Evolutionary conservation across 2,113 vertebrate species (phyloP), one percentile per base, ranked within the genome.

Genomic region (Candoia aspera): DNA sequence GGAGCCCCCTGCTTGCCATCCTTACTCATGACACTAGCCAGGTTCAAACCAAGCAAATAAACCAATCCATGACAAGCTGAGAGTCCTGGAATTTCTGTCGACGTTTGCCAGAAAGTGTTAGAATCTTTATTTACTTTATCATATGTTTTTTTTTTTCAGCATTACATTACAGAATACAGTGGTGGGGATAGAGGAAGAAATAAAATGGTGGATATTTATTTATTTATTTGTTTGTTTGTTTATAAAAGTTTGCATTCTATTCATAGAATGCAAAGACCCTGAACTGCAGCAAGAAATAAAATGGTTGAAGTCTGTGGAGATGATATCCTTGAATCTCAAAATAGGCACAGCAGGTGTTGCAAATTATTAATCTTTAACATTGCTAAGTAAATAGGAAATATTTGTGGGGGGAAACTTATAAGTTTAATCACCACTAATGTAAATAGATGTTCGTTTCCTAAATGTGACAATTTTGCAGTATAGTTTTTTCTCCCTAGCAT

Each of bases 331-430:
- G 86, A 95, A 90, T 73, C 87, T 29, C 8, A 90, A 92, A 92
- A 89, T 92, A 86, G 54, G 55, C 37, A 58, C 87, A 73, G 26
- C 60, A 86, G 91, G 49, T 73, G 88, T 84, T 86, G 49, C 17
- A 92, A 92, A 92, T 92, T 59, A 92, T 90, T 90, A 92, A 92
- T 86, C 55, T 59, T 19, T 73, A 86, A 79, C 33, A 17, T 58
- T 46, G 46, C 83, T 90, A 86, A 46, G 37, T 68, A 90, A 90
- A 68, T 54, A 33, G n/a, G 26, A 42, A 37, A 58, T 73, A 90
- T 92, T 23, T 68, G 19, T 59, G 62, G 37, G 68, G 90, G 17
- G 83, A 8, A 79, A 55, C 33, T 53, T 49, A 9, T 23, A 84
- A 24, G 26, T 64, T 85, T 92, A 84, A 89, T 92, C 84, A 57